Evolutionary conservation across 2,113 vertebrate species (phyloP), one percentile per base, ranked within the genome.

Genomic region (Percopsis transmontana): DNA sequence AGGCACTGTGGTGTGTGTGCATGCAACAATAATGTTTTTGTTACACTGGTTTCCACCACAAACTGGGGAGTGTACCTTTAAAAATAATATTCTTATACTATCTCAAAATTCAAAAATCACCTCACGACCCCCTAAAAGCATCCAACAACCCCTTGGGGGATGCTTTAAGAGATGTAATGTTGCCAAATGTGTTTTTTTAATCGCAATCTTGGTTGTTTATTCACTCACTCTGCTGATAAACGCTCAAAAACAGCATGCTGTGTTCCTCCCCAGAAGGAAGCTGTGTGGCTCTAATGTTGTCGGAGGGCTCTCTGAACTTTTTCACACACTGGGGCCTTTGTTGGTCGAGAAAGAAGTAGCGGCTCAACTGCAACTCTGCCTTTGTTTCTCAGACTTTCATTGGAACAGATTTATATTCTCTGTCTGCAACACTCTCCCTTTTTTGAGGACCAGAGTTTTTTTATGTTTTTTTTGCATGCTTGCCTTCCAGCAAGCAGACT

Each of bases 261-360:
- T 70, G 81, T 72, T 68, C 85, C 73, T 86, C 86, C 82, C 76
- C 82, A 75, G 76, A 83, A 82, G 74, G 78, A 59, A 60, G 70
- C 80, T 78, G 82, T 70, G 66, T 44, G 6, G 72, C 75, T 74
- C 76, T 80, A 84, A 87, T 66, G 71, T 44, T 68, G 64, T 79
- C 82, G 71, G 55, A 54, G 71, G 16, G 67, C 67, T 75, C 82
- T 86, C 79, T 87, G 75, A 90, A 85, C 86, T 82, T 33, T 7
- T 83, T 85, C 72, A 86, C 85, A 91, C 87, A 92, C 80, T 79
- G 59, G 79, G 62, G 62, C 77, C 83, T 87, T 90, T 91, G 89
- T 91, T 87, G 76, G 48, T 2, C 0, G 18, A 40, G 56, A n/a
- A 52, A 61, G 40, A 61, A 58, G 62, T 33, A 52, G 10, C 54